Percentiles rank a stretch among this genome's conserved stretches.
Conservation (phyloP, 1,140 invertebrate genomes). For the Eriosoma lanigerum region DNA sequence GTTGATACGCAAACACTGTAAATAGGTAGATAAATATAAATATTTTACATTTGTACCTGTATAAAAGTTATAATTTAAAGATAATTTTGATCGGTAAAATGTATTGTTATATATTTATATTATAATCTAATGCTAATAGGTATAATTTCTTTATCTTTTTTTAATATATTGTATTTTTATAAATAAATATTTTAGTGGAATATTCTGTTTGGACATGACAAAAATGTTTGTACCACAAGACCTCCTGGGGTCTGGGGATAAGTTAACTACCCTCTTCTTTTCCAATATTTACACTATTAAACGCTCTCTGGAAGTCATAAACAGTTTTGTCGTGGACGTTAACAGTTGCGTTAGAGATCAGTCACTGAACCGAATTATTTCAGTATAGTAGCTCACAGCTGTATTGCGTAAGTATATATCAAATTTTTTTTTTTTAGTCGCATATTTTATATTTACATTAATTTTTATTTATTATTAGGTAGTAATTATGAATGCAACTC, state of each 20-base stretch:
- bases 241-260: constrained; percentile 1
- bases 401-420: neutral
- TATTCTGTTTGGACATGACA: constrained; percentile 8
- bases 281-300: constrained; percentile 14
- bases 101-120: no score
- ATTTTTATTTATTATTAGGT: neutral
- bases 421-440: neutral
- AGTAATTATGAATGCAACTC: constrained; percentile 32
- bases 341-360: constrained; percentile 5
- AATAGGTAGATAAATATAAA: no score
- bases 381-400: neutral
- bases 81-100: no score
- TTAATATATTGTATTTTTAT: constrained; percentile 6
- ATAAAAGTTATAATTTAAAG: no score
- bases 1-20: no score
- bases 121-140: no score
- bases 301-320: constrained; percentile 16
- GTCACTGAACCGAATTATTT: neutral
- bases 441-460: no score
- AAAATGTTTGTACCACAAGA: constrained; percentile 12
- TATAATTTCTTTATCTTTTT: no score
- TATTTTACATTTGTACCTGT: no score
- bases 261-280: neutral
- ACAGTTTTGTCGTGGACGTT: constrained; percentile 46
- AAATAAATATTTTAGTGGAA: constrained; percentile 18